Evolutionary conservation across 2,797 vertebrate genomes (phyloP).

Genomic region (Helostoma temminkii): DNA sequence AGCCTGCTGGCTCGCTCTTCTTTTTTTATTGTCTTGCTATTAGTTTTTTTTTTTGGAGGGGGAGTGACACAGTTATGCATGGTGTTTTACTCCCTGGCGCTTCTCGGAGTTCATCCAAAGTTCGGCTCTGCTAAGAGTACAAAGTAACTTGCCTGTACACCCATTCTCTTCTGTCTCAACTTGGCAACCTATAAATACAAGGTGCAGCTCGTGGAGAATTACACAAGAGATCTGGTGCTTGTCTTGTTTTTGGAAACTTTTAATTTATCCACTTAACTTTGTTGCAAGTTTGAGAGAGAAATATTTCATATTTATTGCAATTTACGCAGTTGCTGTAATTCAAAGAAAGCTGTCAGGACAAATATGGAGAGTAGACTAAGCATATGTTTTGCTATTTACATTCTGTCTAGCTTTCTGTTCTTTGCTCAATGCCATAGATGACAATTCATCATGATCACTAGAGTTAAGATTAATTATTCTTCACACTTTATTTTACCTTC

Average conservation of each 20-base stretch:
- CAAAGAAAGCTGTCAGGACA: no score
- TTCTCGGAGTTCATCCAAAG: constrained; percentile 93
- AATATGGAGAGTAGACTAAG: not conserved
- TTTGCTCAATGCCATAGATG: constrained; percentile 3
- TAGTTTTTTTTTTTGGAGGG: constrained; percentile 47
- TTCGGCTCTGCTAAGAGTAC: constrained; percentile 92
- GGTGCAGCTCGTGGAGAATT: constrained; percentile 46
- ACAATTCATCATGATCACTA: constrained; percentile 26
- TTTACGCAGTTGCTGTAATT: not conserved
- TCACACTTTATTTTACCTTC: not conserved
- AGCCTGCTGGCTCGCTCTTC: constrained; percentile 75
- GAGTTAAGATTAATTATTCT: constrained; percentile 7
- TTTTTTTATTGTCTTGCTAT: constrained; percentile 72
- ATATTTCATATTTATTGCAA: not conserved
- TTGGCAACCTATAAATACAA: constrained; percentile 61
- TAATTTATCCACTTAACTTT: constrained; percentile 20
- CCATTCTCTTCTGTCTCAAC: constrained; percentile 66
- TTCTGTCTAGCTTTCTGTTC: not conserved
- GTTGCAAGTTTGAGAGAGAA: constrained; percentile 2
- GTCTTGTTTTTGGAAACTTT: constrained; percentile 28
- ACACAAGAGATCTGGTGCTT: constrained; percentile 36
- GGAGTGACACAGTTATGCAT: constrained; percentile 79
- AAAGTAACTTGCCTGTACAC: constrained; percentile 89
- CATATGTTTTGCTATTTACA: not conserved
- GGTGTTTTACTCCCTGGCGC: constrained; percentile 83